Evolutionary conservation across 2,113 vertebrate genomes (phyloP), one percentile per base, ranked within the genome.

Genomic region (Xyrauchen texanus): DNA sequence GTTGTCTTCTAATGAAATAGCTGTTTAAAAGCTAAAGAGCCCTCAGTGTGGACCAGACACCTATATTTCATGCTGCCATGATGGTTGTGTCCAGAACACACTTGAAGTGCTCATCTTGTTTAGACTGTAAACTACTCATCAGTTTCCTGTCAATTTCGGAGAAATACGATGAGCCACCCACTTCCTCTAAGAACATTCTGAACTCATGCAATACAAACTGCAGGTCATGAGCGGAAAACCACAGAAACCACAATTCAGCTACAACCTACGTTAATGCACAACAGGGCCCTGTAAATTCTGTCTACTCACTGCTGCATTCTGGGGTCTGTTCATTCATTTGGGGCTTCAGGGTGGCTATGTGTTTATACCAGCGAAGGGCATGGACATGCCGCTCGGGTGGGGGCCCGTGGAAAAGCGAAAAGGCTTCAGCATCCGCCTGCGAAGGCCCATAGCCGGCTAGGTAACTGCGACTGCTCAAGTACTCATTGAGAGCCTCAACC

Each of bases 311-410:
- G 92, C 92, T 93, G 91, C 87, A 89, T 76, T 95, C 89, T 75
- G 89, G 86, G 88, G 69, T 87, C 88, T 87, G 88, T 88, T 64
- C 73, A 70, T 80, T 89, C 82, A 72, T 71, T 87, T 69, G 76
- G 55, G 88, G 91, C 93, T 93, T 95, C 90, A 98, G 90, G 79
- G 95, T 91, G 66, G 93, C 91, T 90, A 98, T 92, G 92, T 98
- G 97, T 87, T 93, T 95, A 94, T 96, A 97, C 97, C 97, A 98
- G 88, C 96, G 95, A 89, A 95, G 92, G 91, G 95, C 93, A 84
- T 98, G 97, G 88, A 95, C 92, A 85, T 94, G 94, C 76, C 85
- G 93, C 63, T 94, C 93, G n/a, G 90, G 83, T n/a, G 96, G 96
- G 82, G 96, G 94, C 61, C 90, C 85, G 61, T 79, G 86, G 85